phyloP scores from a whole-genome alignment of 2,797 vertebrate species.

The Rhabdomys pumilio region DNA sequence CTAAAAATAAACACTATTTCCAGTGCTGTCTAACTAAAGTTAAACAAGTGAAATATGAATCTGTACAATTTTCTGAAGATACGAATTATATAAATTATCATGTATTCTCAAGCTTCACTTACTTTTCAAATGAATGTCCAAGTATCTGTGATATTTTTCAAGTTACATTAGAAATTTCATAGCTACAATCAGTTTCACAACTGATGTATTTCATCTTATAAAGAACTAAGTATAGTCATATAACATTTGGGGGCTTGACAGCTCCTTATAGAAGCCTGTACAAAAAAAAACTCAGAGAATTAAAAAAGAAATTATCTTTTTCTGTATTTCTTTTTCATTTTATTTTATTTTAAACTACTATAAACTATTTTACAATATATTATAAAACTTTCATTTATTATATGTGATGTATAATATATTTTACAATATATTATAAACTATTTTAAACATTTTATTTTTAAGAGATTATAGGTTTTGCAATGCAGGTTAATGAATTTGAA shows the following conservation, averaged over 20 bases:
- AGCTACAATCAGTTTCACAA: not conserved
- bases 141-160: constrained; percentile 1
- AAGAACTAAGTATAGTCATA: constrained; percentile 19
- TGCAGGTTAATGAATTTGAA: constrained; percentile 72
- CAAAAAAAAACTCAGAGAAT: not conserved
- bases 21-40: not conserved
- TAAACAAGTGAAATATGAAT: not conserved
- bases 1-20: not conserved
- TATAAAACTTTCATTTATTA: not conserved
- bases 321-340: constrained; percentile 30
- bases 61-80: not conserved
- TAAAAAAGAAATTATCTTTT: constrained; percentile 45
- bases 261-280: constrained; percentile 31
- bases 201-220: not conserved
- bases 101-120: not conserved
- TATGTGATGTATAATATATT: not conserved
- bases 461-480: not conserved
- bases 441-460: not conserved
- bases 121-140: constrained; percentile 18
- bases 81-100: constrained; percentile 20
- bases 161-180: constrained; percentile 22
- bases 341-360: constrained; percentile 2
- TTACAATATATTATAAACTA: not conserved
- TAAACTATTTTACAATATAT: not conserved
- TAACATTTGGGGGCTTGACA: not conserved